phyloP scores from a whole-genome alignment of 2,113 vertebrate species.

The Tachuris rubrigastra region DNA sequence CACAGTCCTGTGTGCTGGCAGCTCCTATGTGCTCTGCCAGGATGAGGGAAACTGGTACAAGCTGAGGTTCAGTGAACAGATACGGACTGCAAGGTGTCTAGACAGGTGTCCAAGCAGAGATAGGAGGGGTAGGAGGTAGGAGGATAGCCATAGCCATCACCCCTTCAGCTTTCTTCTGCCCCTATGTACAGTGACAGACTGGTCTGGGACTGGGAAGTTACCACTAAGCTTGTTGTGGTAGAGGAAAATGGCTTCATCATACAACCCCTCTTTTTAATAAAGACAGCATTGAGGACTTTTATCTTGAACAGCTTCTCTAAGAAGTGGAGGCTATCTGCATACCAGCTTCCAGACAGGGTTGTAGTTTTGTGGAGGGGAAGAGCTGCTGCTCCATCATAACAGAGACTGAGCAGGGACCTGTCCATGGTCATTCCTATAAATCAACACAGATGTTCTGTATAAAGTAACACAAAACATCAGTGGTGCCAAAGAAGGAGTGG shows the following conservation, averaged over 20 bases:
- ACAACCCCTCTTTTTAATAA: accelerated
- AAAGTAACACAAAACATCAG: background rate
- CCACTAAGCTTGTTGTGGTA: background rate
- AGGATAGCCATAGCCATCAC: background rate
- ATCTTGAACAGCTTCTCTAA: background rate
- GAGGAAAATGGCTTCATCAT: background rate
- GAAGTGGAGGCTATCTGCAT: background rate
- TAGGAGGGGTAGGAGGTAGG: background rate
- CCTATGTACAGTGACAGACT: background rate
- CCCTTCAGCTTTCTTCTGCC: background rate
- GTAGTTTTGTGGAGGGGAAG: background rate
- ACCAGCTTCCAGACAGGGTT: background rate
- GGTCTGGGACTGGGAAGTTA: background rate
- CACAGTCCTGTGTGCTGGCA: background rate
- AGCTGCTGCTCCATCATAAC: background rate
- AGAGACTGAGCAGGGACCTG: background rate
- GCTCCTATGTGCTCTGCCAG: background rate
- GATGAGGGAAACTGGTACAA: background rate
- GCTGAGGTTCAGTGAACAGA: background rate
- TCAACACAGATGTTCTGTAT: background rate
- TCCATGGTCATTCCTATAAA: too few relatives aligned
- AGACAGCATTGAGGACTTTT: background rate
- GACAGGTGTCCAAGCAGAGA: background rate
- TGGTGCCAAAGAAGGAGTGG: background rate
- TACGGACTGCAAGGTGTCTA: background rate